Evolutionary conservation across 2,888 invertebrate genomes (phyloP), one percentile per base, ranked within the genome.

Genomic region (Hipparchia sbordonii): DNA sequence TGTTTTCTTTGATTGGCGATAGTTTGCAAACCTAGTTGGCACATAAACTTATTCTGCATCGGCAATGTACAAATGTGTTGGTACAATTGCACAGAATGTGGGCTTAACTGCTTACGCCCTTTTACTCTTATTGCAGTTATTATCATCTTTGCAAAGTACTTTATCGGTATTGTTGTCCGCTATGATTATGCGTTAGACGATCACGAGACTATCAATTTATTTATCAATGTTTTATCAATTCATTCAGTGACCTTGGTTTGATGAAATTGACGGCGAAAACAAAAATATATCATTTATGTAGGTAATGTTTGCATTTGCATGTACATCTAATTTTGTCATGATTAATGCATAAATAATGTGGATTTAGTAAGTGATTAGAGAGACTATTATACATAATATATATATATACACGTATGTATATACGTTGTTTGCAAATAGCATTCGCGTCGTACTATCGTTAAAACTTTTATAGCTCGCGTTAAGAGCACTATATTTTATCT

Each of bases 1-100:
- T 70, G 70, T 76, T 78, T 77, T 77, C 73, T 79, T 75, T 72
- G 72, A 77, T 78, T 77, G 71, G 75, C 75, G 73, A 62, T 76
- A 75, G 73, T 70, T 69, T 72, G 65, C 68, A 75, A 59, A 68
- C 56, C 70, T 61, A 68, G 39, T 67, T 75, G 73, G 62, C 62
- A 46, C 13, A 51, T 51, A 9, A 23, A 63, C 63, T 51, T 63
- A 13, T 9, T 54, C 5, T 54, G 9, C 8, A 13, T 56, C 2
- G 6, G 6, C 56, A n/a, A 13, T n/a, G n/a, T 13, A n/a, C 52
- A 54, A 54, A 54, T 54, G 6, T n/a, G 6, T 54, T n/a, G 6
- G 3, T n/a, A 12, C 54, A n/a, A 6, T 54, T 54, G 5, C 39
- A 39, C 39, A 39, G 39, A 39, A 39, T 39, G 0, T 5, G 5